Conservation (phyloP, 1,140 invertebrate species). For the Drosophila mauritiana region DNA sequence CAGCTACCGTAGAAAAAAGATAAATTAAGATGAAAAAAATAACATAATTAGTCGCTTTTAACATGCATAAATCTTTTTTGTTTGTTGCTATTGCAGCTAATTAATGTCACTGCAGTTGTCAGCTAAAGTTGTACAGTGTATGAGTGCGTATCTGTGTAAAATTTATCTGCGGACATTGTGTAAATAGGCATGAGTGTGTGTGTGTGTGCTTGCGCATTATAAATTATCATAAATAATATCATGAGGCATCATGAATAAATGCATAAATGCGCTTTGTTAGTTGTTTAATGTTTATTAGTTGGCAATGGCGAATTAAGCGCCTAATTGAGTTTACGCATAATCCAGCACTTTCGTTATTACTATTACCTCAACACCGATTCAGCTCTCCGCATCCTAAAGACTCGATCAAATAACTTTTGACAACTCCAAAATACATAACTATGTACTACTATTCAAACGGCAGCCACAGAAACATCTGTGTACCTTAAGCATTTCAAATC, state of each 20-base stretch:
- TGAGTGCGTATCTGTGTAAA: conserved; percentile 18
- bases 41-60: conserved; percentile 70
- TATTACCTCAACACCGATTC: conserved; percentile 43
- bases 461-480: conserved; percentile 3
- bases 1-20: conserved; percentile 35
- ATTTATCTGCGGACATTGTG: conserved; percentile 21
- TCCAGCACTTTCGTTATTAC: conserved; percentile 43
- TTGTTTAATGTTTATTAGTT: conserved; percentile 68
- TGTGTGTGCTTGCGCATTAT: conserved; percentile 41
- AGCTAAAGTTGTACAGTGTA: conserved; percentile 45
- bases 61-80: conserved; percentile 63
- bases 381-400: conserved; percentile 21
- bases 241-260: conserved; percentile 62
- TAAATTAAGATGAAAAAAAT: conserved; percentile 31
- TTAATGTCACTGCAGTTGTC: conserved; percentile 71
- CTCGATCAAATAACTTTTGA: conserved; percentile 23
- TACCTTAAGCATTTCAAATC: conserved; percentile 27
- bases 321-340: conserved; percentile 37
- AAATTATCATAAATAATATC: conserved; percentile 59
- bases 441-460: conserved; percentile 19
- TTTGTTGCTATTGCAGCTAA: conserved; percentile 55
- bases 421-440: conserved; percentile 9
- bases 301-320: conserved; percentile 33
- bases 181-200: conserved; percentile 37
- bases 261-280: conserved; percentile 76